These are phyloP conservation scores for Lithobius niger DNA, from an alignment of 1,140 invertebrate species.

Conservation along the genomic window DNA sequence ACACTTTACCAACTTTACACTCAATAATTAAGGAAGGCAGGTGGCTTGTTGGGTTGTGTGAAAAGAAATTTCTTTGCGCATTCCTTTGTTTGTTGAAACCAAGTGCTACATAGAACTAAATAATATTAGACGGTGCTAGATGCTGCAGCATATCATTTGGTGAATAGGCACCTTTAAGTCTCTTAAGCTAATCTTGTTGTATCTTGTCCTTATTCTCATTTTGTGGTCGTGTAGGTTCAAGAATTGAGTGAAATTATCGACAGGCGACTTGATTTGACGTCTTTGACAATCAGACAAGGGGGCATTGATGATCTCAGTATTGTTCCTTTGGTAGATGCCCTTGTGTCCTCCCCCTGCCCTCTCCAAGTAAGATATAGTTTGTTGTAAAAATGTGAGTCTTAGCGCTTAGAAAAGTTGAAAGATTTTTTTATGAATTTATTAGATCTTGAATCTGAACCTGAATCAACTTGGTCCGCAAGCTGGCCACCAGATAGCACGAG, in stretches of 20 bases:
- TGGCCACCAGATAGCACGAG: neutral
- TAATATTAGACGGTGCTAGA: no score
- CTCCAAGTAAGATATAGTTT: neutral
- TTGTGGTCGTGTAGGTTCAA: neutral
- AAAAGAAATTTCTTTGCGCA: no score
- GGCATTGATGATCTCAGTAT: constrained; percentile 2
- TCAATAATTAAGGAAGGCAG: no score
- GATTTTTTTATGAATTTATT: neutral
- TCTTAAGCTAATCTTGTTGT: no score
- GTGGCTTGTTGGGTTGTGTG: no score
- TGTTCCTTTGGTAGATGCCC: neutral
- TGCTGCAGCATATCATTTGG: no score
- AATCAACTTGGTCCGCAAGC: neutral
- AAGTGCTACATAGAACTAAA: no score
- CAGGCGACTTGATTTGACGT: neutral
- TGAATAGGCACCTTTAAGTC: no score
- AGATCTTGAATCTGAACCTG: neutral
- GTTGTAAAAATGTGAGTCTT: neutral
- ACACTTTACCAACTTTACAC: no score
- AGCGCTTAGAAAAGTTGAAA: neutral
- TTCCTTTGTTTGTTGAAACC: no score
- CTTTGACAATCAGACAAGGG: neutral
- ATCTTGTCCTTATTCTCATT: neutral
- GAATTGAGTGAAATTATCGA: neutral
- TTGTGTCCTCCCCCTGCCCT: neutral